These are phyloP conservation scores for Neoscelio sp. DNA, from an alignment of 2,888 invertebrate genomes.

Conservation along the genomic window DNA sequence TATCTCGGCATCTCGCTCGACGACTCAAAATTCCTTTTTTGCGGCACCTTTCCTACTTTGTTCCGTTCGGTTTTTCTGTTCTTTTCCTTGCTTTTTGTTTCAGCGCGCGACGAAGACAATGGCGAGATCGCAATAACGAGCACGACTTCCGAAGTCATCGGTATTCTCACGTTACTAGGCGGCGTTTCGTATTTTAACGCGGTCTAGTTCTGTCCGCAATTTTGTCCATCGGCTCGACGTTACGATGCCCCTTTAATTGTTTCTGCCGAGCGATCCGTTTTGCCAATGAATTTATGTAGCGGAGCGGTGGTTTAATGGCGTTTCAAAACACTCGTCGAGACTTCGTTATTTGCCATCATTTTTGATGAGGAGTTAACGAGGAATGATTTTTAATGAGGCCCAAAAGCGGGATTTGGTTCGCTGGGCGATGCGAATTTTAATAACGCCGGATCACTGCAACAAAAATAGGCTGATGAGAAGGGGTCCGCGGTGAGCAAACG, in stretches of 20 bases:
- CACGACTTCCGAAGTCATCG: slow-evolving; percentile 37
- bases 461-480: too few relatives aligned
- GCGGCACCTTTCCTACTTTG: not conserved
- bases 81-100: slow-evolving; percentile 28
- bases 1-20: slow-evolving; percentile 56
- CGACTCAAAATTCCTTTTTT: slow-evolving; percentile 54
- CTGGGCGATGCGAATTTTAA: too few relatives aligned
- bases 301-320: slow-evolving; percentile 30
- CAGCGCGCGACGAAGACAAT: slow-evolving; percentile 43
- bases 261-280: slow-evolving; percentile 38
- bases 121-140: slow-evolving; percentile 37
- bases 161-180: slow-evolving; percentile 34
- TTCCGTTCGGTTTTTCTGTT: slow-evolving; percentile 18
- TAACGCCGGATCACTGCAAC: too few relatives aligned
- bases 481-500: too few relatives aligned
- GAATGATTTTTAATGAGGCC: too few relatives aligned
- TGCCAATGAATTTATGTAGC: slow-evolving; percentile 23
- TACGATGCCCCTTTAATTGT: slow-evolving; percentile 49
- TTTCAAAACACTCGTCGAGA: not conserved
- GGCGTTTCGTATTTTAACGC: slow-evolving; percentile 58
- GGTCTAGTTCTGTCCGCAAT: slow-evolving; percentile 57
- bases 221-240: slow-evolving; percentile 30
- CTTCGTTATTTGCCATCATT: too few relatives aligned
- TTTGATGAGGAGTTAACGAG: too few relatives aligned
- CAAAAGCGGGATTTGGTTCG: too few relatives aligned